Percentiles rank a stretch among this genome's conserved stretches.
Conservation (phyloP, 1,140 invertebrate genomes). For the Cephus cinctus region DNA sequence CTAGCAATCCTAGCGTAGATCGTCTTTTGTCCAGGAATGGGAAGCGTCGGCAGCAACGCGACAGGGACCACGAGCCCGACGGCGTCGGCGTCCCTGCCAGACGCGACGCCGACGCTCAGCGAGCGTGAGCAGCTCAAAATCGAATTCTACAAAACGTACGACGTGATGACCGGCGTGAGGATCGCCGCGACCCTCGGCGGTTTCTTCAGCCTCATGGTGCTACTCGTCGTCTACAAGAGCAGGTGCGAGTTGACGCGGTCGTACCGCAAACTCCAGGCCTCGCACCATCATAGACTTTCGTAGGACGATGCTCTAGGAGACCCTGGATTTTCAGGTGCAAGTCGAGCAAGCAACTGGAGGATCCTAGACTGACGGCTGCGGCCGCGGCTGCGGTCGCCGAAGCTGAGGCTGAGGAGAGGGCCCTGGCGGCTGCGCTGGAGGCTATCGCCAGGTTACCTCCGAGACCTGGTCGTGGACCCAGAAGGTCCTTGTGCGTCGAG, state of each 20-base stretch:
- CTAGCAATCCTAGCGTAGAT: neutral
- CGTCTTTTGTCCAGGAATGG: constrained; percentile 38
- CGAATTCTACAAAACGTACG: constrained; percentile 86
- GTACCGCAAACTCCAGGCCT: too few species aligned
- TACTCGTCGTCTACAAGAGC: constrained; percentile 85
- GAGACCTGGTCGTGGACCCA: constrained; percentile 47
- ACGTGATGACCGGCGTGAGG: constrained; percentile 85
- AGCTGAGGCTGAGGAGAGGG: constrained; percentile 70
- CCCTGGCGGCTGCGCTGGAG: constrained; percentile 69
- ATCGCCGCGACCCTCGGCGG: constrained; percentile 86
- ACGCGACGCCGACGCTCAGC: constrained; percentile 47
- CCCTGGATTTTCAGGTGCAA: constrained; percentile 58
- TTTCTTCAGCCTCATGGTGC: constrained; percentile 85
- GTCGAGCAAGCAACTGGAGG: constrained; percentile 53
- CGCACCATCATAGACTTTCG: neutral
- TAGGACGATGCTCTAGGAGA: too few species aligned
- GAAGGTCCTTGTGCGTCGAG: constrained; percentile 49
- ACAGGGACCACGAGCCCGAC: constrained; percentile 33
- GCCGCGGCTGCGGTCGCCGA: constrained; percentile 73
- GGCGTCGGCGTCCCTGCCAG: constrained; percentile 40
- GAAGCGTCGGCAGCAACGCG: constrained; percentile 44
- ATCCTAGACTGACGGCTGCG: constrained; percentile 60
- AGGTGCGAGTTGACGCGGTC: constrained; percentile 41
- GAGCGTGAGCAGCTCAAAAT: constrained; percentile 64
- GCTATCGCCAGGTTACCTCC: constrained; percentile 63